Evolutionary conservation across 1,140 invertebrate species (phyloP).

Genomic region (Sinella curviseta): DNA sequence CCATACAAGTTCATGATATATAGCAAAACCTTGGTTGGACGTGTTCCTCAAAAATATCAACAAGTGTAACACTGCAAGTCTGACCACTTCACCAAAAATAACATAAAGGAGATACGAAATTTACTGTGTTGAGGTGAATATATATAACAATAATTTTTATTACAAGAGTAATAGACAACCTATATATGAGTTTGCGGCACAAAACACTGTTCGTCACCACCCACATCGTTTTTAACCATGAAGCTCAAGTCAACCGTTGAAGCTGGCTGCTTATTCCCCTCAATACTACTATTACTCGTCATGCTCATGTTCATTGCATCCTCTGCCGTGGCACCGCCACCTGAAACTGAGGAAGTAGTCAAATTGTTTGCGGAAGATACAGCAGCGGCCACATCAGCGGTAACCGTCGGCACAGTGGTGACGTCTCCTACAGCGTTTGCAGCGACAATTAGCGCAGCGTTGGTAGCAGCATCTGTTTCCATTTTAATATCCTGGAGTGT

Average conservation of each 20-base stretch:
- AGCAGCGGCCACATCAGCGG: slow-evolving; percentile 9
- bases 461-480: slow-evolving; percentile 14
- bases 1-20: neutral
- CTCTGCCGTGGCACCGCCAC: slow-evolving; percentile 19
- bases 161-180: neutral
- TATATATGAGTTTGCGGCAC: slow-evolving; percentile 26
- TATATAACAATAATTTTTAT: neutral
- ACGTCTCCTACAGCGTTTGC: slow-evolving; percentile 19
- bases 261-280: slow-evolving; percentile 5
- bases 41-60: slow-evolving; percentile 5
- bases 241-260: slow-evolving; percentile 22
- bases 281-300: slow-evolving; percentile 28
- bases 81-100: neutral
- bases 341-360: slow-evolving; percentile 14
- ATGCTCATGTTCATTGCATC: slow-evolving; percentile 29
- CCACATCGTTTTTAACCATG: slow-evolving; percentile 17
- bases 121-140: too few species aligned
- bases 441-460: neutral
- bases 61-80: neutral
- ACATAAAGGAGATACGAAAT: neutral
- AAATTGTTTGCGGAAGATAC: slow-evolving; percentile 28
- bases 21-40: neutral
- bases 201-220: slow-evolving; percentile 22
- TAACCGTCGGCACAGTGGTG: slow-evolving; percentile 23
- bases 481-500: slow-evolving; percentile 25